phyloP scores from a whole-genome alignment of 1,140 invertebrate species.

The Archivesica marissinica region DNA sequence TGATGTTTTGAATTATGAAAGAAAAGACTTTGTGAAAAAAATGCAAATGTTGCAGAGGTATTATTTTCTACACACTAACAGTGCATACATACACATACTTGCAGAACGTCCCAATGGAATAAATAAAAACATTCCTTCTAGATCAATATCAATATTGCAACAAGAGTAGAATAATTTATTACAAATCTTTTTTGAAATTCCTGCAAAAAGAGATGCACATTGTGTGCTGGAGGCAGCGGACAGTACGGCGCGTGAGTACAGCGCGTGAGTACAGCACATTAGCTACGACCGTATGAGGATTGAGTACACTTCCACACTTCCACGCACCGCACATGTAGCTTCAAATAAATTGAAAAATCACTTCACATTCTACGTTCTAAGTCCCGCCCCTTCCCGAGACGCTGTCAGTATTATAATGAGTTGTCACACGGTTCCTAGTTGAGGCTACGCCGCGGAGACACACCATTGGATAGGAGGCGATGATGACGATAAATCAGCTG shows the following conservation, averaged over 20 bases:
- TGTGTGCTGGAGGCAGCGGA: too few species aligned
- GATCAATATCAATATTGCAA: background rate
- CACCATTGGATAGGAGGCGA: background rate
- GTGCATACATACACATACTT: too few species aligned
- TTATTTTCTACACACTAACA: too few species aligned
- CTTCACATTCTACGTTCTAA: constrained; percentile 14
- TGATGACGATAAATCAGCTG: background rate
- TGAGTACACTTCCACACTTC: constrained; percentile 13
- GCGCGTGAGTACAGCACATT: too few species aligned
- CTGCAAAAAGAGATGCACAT: background rate
- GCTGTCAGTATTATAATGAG: constrained; percentile 35
- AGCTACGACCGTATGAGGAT: too few species aligned
- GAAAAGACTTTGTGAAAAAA: too few species aligned
- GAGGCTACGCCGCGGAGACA: background rate
- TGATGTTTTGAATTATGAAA: too few species aligned
- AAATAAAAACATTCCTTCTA: too few species aligned
- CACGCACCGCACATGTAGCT: constrained; percentile 7
- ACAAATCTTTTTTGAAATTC: background rate
- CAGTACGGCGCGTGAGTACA: background rate
- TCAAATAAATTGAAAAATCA: constrained; percentile 19
- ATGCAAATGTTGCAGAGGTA: too few species aligned
- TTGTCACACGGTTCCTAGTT: background rate
- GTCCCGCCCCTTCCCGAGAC: constrained; percentile 29
- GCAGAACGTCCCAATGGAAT: too few species aligned
- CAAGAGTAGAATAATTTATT: background rate